A percentile compares a stretch with the other conserved stretches of the same genome.
phyloP scores from a whole-genome alignment of 2,888 invertebrate genomes.

The Tiliacea aurago region DNA sequence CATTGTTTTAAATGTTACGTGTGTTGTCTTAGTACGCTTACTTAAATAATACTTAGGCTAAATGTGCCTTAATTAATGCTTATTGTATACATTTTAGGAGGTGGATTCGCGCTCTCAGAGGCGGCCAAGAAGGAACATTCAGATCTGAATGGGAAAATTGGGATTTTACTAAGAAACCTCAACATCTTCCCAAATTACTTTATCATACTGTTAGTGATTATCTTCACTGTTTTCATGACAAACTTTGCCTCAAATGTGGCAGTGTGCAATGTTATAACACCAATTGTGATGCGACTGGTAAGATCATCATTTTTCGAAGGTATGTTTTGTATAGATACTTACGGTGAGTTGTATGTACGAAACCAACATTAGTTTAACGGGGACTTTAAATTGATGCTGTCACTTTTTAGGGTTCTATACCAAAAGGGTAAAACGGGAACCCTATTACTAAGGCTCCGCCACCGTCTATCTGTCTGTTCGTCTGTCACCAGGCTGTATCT shows the following conservation, averaged over 20 bases:
- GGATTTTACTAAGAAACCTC: conserved; percentile 68
- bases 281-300: conserved; percentile 83
- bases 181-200: conserved; percentile 70
- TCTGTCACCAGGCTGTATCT: no score
- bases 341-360: no score
- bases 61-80: no score
- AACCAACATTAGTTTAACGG: no score
- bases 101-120: conserved; percentile 81
- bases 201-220: conserved; percentile 75
- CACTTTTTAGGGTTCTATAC: no score
- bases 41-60: no score
- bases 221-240: conserved; percentile 78
- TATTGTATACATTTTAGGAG: conserved; percentile 71
- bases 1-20: no score
- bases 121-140: conserved; percentile 76
- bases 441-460: no score
- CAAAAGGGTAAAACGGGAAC: no score
- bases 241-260: conserved; percentile 85
- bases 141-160: conserved; percentile 79
- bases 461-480: no score
- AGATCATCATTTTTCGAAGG: conserved; percentile 36
- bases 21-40: no score
- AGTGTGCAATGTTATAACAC: conserved; percentile 79
- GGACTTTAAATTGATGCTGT: no score
- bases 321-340: neutral